Conservation (phyloP, 2,888 invertebrate genomes). For the Polydrusus pterygomalis region DNA sequence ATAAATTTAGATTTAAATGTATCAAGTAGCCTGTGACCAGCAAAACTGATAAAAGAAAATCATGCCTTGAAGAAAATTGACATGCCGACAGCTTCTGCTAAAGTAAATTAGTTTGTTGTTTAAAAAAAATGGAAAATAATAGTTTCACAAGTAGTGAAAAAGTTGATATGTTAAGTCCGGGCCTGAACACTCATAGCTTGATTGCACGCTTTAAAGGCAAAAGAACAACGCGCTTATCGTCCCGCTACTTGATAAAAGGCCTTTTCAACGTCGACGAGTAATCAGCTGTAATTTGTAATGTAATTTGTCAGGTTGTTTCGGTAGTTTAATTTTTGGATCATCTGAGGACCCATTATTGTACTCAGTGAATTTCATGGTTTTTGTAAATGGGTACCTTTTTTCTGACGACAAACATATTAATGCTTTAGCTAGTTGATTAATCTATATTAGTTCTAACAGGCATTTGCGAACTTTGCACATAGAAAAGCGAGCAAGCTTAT, state of each 20-base stretch:
- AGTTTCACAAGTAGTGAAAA: too few species aligned
- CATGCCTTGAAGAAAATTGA: too few species aligned
- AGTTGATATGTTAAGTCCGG: neutral
- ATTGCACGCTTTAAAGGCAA: slow-evolving; percentile 12
- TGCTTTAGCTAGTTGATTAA: neutral
- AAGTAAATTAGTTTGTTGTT: too few species aligned
- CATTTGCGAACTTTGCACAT: too few species aligned
- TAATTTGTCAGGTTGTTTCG: slow-evolving; percentile 21
- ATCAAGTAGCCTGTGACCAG: too few species aligned
- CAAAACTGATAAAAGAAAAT: too few species aligned
- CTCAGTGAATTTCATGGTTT: slow-evolving; percentile 19
- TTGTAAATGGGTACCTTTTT: neutral
- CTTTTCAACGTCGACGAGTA: slow-evolving; percentile 5
- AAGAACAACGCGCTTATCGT: slow-evolving; percentile 10
- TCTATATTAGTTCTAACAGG: too few species aligned
- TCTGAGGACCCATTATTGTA: slow-evolving; percentile 1
- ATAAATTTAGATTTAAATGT: too few species aligned
- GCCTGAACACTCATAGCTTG: neutral
- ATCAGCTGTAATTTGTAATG: slow-evolving; percentile 22
- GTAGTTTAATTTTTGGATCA: slow-evolving; percentile 22
- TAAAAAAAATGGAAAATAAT: too few species aligned
- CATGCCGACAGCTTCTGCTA: too few species aligned
- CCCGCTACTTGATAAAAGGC: slow-evolving; percentile 14
- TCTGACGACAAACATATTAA: neutral
- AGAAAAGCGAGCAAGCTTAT: too few species aligned